These are phyloP conservation scores for Triplophysa rosa DNA, from an alignment of 2,113 vertebrate species.

Conservation along the genomic window DNA sequence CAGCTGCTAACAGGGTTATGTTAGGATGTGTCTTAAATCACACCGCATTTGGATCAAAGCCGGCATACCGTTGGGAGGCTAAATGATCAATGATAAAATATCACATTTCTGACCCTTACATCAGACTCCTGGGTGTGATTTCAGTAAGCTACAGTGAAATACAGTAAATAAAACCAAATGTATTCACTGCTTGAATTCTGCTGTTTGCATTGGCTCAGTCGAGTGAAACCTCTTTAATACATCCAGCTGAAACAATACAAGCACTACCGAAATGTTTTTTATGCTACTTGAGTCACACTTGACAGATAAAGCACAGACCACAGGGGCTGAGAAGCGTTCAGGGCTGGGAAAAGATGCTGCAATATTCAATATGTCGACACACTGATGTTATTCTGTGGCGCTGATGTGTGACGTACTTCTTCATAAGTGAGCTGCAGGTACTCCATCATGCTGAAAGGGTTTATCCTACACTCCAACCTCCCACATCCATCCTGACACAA, in stretches of 20 bases:
- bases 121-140: conserved; percentile 32
- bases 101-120: conserved; percentile 13
- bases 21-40: conserved; percentile 20
- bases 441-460: conserved; percentile 83
- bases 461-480: conserved; percentile 77
- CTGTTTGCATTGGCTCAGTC: conserved; percentile 50
- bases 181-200: background rate
- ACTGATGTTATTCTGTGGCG: background rate
- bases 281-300: background rate
- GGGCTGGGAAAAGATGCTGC: conserved; percentile 9
- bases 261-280: conserved; percentile 21
- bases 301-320: conserved; percentile 23
- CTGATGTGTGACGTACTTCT: conserved; percentile 77
- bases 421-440: conserved; percentile 90
- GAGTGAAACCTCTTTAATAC: background rate
- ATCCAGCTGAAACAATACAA: conserved; percentile 54
- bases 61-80: background rate
- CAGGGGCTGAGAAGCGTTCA: background rate
- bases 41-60: background rate
- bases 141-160: conserved; percentile 38
- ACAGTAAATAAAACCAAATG: conserved; percentile 2
- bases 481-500: conserved; percentile 60
- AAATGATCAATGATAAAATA: conserved; percentile 3
- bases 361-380: background rate
- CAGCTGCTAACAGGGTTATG: conserved; percentile 24